phyloP scores from a whole-genome alignment of 37 sponge, comb jelly and placozoan species.

The Eunapius fragilis region DNA sequence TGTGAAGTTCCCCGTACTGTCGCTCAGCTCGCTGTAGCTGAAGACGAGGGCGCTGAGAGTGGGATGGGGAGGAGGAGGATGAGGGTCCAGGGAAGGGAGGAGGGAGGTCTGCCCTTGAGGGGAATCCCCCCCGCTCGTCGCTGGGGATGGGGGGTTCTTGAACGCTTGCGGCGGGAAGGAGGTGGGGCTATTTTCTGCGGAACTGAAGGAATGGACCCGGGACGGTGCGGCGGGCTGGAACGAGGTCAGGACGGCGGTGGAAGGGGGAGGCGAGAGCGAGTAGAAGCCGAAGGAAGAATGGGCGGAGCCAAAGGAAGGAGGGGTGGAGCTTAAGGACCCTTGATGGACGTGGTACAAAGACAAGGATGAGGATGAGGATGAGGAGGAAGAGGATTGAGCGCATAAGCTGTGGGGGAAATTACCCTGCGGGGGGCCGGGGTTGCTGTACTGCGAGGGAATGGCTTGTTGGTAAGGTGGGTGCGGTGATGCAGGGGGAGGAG shows the following conservation, averaged over 20 bases:
- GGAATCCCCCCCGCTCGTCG: neutral
- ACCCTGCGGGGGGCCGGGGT: neutral
- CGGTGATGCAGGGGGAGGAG: too few species aligned
- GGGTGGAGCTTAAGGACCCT: neutral
- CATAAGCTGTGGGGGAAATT: too few species aligned
- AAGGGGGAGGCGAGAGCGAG: neutral
- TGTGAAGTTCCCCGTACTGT: slow-evolving; percentile 57
- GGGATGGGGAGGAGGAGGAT: neutral
- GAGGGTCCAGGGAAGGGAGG: neutral
- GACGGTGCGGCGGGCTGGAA: neutral
- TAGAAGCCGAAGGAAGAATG: too few species aligned
- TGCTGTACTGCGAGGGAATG: too few species aligned
- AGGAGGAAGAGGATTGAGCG: neutral
- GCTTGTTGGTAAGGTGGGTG: too few species aligned
- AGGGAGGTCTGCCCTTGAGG: neutral
- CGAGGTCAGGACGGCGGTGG: neutral
- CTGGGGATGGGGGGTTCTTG: neutral
- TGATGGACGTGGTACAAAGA: too few species aligned
- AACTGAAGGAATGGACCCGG: neutral
- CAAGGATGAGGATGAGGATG: neutral
- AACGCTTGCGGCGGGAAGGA: neutral
- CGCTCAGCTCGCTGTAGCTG: slow-evolving; percentile 44
- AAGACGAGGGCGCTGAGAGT: slow-evolving; percentile 36
- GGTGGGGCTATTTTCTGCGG: neutral
- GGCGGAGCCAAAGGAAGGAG: neutral